phyloP scores from a whole-genome alignment of 1,140 invertebrate genomes.

The Lepidurus arcticus region DNA sequence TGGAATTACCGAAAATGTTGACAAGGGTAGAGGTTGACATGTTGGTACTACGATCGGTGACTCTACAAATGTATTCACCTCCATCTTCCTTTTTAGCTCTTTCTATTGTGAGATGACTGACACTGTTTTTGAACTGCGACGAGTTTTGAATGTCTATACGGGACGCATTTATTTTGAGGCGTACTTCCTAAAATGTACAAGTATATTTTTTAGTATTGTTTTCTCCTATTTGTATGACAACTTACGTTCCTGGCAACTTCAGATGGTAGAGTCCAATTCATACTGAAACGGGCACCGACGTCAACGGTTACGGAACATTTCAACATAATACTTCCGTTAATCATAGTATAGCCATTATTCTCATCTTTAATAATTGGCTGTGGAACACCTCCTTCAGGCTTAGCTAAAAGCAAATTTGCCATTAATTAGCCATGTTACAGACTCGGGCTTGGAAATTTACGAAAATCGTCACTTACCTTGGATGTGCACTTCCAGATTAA shows the following conservation, averaged over 20 bases:
- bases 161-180: too few species aligned
- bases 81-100: background rate
- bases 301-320: background rate
- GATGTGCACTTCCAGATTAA: background rate
- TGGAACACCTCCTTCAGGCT: background rate
- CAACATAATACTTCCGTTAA: background rate
- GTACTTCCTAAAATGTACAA: too few species aligned
- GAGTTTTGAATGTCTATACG: background rate
- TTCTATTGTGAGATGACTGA: background rate
- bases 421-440: background rate
- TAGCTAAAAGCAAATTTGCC: background rate
- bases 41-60: background rate
- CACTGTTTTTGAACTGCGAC: background rate
- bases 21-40: background rate
- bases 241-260: background rate
- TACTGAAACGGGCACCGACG: background rate
- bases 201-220: too few species aligned
- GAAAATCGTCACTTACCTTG: background rate
- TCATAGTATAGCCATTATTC: background rate
- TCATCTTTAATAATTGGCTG: background rate
- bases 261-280: background rate
- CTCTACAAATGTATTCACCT: background rate
- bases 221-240: background rate
- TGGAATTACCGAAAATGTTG: background rate
- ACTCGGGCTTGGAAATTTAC: background rate